Evolutionary conservation across 2,888 invertebrate genomes (phyloP).

Genomic region (Pristionchus mayeri): DNA sequence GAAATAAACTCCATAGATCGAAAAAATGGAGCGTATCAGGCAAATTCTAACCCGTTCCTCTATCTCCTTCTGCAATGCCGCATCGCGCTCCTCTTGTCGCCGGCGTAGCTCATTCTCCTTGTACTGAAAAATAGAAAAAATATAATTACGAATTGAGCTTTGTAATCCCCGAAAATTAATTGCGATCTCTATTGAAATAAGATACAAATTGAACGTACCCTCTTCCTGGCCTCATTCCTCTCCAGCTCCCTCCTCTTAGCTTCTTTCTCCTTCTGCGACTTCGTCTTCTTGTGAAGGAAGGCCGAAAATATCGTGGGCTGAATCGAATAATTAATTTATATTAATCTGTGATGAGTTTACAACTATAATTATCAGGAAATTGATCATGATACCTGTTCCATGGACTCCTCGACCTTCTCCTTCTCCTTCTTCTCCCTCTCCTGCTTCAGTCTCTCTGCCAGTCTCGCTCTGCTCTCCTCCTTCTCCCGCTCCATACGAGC

Average conservation of each 20-base stretch:
- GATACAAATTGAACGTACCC: neutral
- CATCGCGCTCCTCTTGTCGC: slow-evolving; percentile 22
- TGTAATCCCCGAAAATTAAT: neutral
- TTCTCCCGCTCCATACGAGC: slow-evolving; percentile 25
- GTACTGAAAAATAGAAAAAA: neutral
- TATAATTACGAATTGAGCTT: neutral
- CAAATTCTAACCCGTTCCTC: slow-evolving; percentile 44
- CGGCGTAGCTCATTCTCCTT: slow-evolving; percentile 10
- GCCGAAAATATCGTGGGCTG: slow-evolving; percentile 7
- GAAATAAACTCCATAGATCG: neutral
- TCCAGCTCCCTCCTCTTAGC: neutral
- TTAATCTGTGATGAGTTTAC: neutral
- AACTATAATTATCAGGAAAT: neutral
- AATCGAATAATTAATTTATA: neutral
- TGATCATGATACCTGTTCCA: slow-evolving; percentile 13
- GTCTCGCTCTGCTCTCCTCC: slow-evolving; percentile 43
- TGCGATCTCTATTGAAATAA: neutral
- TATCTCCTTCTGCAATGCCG: neutral
- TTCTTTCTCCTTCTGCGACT: slow-evolving; percentile 43
- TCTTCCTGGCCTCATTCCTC: neutral
- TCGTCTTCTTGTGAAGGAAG: slow-evolving; percentile 20
- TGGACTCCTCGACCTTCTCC: slow-evolving; percentile 6
- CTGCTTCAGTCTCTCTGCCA: slow-evolving; percentile 23
- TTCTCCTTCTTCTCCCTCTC: slow-evolving; percentile 37
- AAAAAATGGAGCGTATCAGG: neutral